phyloP scores from a whole-genome alignment of 2,797 vertebrate genomes.

The Malacoctenus gilli region DNA sequence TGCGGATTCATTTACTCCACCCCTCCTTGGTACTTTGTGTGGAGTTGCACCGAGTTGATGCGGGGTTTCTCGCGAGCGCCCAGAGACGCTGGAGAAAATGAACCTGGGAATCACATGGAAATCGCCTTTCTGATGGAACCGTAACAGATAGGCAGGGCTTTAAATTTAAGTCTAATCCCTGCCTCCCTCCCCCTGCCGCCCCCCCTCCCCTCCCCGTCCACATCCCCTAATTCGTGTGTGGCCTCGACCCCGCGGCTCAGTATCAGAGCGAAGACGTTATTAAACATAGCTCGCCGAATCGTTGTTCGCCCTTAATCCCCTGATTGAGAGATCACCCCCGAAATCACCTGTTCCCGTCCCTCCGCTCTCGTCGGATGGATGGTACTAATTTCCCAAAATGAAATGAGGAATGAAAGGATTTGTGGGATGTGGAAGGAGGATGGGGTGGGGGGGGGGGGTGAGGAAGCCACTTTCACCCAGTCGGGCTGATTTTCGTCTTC shows the following conservation, averaged over 20 bases:
- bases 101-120: conserved; percentile 37
- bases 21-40: conserved; percentile 16
- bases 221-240: too few relatives aligned
- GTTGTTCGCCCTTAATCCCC: too few relatives aligned
- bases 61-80: conserved; percentile 39
- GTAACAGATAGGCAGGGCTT: too few relatives aligned
- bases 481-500: conserved; percentile 29
- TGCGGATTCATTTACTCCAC: conserved; percentile 20
- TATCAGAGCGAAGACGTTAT: neutral
- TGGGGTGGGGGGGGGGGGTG: neutral
- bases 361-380: conserved; percentile 7
- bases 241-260: neutral
- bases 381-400: conserved; percentile 13
- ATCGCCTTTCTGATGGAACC: conserved; percentile 50
- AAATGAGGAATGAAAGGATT: conserved; percentile 28
- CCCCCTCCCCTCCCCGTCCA: conserved; percentile 22
- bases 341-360: conserved; percentile 9
- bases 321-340: conserved; percentile 29
- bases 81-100: conserved; percentile 43
- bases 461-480: conserved; percentile 22
- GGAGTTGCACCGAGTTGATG: conserved; percentile 26
- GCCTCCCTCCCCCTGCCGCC: too few relatives aligned
- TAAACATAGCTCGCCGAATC: conserved; percentile 29
- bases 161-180: conserved; percentile 19
- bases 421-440: neutral